Base-by-base conservation (phyloP, 2,113 vertebrate species). In the Athene cunicularia region DNA sequence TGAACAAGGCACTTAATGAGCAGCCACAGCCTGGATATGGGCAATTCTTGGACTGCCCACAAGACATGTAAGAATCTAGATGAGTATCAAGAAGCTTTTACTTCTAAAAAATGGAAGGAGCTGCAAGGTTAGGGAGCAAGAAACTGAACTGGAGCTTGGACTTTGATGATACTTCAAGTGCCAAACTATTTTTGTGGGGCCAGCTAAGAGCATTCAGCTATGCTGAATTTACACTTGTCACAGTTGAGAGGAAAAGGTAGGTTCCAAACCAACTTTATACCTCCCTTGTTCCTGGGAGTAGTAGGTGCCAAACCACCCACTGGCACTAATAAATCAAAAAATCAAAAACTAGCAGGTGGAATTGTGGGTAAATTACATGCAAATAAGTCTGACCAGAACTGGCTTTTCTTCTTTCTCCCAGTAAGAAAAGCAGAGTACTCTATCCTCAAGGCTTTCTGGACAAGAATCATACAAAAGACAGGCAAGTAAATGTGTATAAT, bases 311-410 rank as follows among this genome's bases (percentile, higher is more conserved):
- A 96, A 87, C 56, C 72, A 95, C 86, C 83, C 92, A 47, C 86
- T 95, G 86, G 73, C 64, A 88, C 21, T 84, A 93, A 91, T 95
- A 92, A 96, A 95, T 86, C 26, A 83, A 90, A 96, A 88, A 73
- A 92, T 94, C 82, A 95, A 96, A 97, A 93, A 74, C 59, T 77
- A 24, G 17, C 37, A 71, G 45, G 50, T 87, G 73, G 95, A 86
- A 94, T 94, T 94, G 70, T 95, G 97, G 92, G 90, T 92, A 94
- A 96, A 90, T 82, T 56, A 12, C 67, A 93, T 96, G 81, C 74
- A 96, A 96, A 96, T 95, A 62, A 88, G 55, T 50, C 55, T 83
- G 58, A 62, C 72, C 53, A 92, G 81, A 96, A 80, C 79, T 76
- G 59, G 67, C 67, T 96, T 97, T 92, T 94, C 90, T 90, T 86